A percentile compares a stretch with the other conserved stretches of the same genome.
phyloP scores from a whole-genome alignment of 2,888 invertebrate genomes.

The Zaprionus lineosus region DNA sequence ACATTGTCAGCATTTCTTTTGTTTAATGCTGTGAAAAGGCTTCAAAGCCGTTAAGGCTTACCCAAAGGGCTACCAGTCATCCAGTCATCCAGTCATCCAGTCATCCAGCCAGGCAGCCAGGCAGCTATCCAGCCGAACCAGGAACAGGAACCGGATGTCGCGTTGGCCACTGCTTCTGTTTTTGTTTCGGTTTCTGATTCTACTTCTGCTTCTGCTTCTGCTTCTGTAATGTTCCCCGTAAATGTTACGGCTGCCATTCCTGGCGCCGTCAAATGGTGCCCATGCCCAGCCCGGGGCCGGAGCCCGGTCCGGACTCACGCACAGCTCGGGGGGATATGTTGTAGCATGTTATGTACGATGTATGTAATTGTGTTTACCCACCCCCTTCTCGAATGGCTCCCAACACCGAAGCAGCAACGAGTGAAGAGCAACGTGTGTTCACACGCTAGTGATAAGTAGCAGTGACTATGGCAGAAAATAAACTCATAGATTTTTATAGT shows the following conservation, averaged over 20 bases:
- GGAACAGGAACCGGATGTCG: constrained; percentile 74
- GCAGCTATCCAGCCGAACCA: constrained; percentile 49
- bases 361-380: constrained; percentile 46
- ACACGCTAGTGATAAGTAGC: too few species aligned
- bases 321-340: constrained; percentile 3
- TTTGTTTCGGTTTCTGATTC: constrained; percentile 47
- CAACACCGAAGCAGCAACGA: constrained; percentile 25
- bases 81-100: too few species aligned
- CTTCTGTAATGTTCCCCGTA: constrained; percentile 21
- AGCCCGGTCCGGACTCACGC: constrained; percentile 10
- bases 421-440: background rate
- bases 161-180: constrained; percentile 71
- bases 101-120: constrained; percentile 29
- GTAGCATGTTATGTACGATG: constrained; percentile 25
- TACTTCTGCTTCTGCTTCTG: constrained; percentile 31
- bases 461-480: too few species aligned
- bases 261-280: constrained; percentile 38
- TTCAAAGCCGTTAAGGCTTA: constrained; percentile 62
- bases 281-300: background rate
- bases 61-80: constrained; percentile 24
- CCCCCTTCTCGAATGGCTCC: background rate
- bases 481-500: too few species aligned
- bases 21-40: constrained; percentile 71
- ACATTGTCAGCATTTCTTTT: constrained; percentile 71
- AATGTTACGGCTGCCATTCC: constrained; percentile 13